phyloP scores from a whole-genome alignment of 2,797 vertebrate species.

The Sebastes aleutianus region DNA sequence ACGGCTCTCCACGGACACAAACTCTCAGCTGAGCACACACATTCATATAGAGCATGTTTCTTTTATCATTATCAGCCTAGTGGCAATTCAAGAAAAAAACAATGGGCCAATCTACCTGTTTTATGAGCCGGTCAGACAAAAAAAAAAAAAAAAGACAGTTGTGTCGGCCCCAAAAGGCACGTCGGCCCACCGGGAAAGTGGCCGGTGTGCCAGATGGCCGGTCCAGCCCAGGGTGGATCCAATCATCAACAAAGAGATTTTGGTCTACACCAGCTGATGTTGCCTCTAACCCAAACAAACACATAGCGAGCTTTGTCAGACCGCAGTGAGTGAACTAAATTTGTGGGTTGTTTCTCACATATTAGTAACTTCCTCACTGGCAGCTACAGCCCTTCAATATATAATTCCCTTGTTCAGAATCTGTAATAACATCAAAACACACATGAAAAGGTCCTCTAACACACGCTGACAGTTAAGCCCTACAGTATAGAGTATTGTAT shows the following conservation, averaged over 20 bases:
- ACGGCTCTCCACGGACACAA: not conserved
- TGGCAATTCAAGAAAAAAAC: not conserved
- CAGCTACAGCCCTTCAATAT: not conserved
- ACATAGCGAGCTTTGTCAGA: not conserved
- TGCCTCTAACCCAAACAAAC: not conserved
- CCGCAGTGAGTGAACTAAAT: not conserved
- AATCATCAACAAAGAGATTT: not conserved
- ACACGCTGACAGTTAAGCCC: constrained; percentile 30
- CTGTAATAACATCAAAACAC: constrained; percentile 30
- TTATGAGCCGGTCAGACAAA: not conserved
- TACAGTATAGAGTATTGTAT: constrained; percentile 14
- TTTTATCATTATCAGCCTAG: too few species aligned
- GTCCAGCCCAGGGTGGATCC: not conserved
- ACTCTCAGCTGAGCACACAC: not conserved
- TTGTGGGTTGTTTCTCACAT: not conserved
- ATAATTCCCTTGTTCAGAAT: constrained; percentile 17
- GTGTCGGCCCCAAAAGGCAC: not conserved
- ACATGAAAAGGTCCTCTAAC: constrained; percentile 38
- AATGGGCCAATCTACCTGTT: not conserved
- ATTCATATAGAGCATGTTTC: not conserved
- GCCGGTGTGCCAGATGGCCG: not conserved
- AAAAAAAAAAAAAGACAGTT: not conserved
- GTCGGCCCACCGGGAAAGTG: not conserved
- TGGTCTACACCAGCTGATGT: not conserved
- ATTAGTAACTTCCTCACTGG: not conserved